Evolutionary conservation across 2,113 vertebrate species (phyloP), one percentile per base, ranked within the genome.

Genomic region (Lepisosteus osseus): DNA sequence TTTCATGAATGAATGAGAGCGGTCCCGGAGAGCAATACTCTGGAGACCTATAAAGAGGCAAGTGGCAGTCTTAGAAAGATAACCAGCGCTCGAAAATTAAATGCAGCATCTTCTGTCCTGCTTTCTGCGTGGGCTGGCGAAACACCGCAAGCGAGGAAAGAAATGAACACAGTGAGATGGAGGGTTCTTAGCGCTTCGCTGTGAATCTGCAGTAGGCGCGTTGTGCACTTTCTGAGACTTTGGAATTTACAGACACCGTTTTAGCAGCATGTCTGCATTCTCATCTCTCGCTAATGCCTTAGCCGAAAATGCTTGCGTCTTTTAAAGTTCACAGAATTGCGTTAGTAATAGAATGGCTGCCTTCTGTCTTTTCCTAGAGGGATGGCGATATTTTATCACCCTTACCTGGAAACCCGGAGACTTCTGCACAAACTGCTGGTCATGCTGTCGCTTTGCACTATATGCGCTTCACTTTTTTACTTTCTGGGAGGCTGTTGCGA

Each of bases 401-500:
- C 76, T 62, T 77, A 82, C 64, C 66, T 76, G 78, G 90, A 91
- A 69, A 65, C 78, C 70, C 84, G 89, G 72, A 84, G 87, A 72
- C 77, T 90, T 70, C 76, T 89, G 67, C 88, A 86, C 47, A 91
- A 82, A 77, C 84, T 91, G 77, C 76, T 87, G 70, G 70, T 86
- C 77, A 90, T 89, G 78, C 86, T 87, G 65, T 90, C 86, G 66
- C 57, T 91, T 64, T 85, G 86, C 78, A 74, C 90, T 75, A 70
- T 87, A 68, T 91, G 89, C 81, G 86, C 87, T 61, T 88, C 83
- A 2, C 63, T 91, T 40, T 77, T 92, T 6, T 91, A 89, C 14
- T 77, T 90, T 14, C 76, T 91, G 59, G 80, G 85, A 14, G 88
- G 85, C 56, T 86, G 88, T 83, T 87, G 89, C 65, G 82, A 87